phyloP scores from a whole-genome alignment of 1,140 invertebrate genomes.

The Solenopsis fugax region DNA sequence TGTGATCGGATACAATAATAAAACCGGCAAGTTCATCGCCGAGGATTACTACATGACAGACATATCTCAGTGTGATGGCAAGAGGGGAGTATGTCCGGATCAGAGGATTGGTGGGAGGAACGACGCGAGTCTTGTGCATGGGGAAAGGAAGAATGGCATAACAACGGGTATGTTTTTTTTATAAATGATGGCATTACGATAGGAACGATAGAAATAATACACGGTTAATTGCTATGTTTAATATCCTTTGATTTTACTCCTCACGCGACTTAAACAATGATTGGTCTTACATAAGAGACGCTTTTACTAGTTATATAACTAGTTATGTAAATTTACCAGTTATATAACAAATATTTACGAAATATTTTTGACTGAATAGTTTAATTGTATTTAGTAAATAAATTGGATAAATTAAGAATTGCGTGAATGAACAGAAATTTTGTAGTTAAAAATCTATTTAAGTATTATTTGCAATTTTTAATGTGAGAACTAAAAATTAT shows the following conservation, averaged over 20 bases:
- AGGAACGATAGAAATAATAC: not conserved
- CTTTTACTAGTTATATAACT: not conserved
- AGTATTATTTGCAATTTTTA: not conserved
- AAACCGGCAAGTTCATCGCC: conserved; percentile 90
- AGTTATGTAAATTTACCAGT: not conserved
- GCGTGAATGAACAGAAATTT: not conserved
- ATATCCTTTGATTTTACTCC: not conserved
- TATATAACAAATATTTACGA: not conserved
- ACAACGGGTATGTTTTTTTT: conserved; percentile 88
- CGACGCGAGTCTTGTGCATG: conserved; percentile 91
- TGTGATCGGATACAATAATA: conserved; percentile 93
- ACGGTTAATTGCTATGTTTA: not conserved
- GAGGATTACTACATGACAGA: conserved; percentile 95
- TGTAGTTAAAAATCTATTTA: conserved; percentile 23
- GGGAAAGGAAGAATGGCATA: conserved; percentile 92
- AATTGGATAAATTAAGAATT: not conserved
- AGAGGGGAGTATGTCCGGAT: conserved; percentile 94
- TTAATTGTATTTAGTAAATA: not conserved
- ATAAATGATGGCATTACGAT: not conserved
- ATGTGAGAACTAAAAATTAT: not conserved
- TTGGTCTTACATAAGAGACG: not conserved
- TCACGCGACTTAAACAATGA: not conserved
- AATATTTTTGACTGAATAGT: not conserved
- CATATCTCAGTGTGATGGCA: conserved; percentile 93
- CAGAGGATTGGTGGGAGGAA: conserved; percentile 93